These are phyloP conservation scores for Colius striatus DNA, from an alignment of 2,113 vertebrate genomes.

Conservation along the genomic window DNA sequence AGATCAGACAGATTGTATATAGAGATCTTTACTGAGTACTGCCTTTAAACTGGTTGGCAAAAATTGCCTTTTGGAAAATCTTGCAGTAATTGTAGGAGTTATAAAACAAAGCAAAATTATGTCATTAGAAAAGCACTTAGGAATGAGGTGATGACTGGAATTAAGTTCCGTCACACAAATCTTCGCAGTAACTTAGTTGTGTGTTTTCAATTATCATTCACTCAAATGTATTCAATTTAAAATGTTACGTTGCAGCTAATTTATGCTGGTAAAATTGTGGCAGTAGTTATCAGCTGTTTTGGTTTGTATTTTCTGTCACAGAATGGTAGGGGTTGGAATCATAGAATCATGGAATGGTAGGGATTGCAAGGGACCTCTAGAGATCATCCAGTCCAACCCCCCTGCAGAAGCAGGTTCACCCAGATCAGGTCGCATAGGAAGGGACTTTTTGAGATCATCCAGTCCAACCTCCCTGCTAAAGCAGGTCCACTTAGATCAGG, in stretches of 20 bases:
- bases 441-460: too few species aligned
- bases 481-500: too few species aligned
- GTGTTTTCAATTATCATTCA: background rate
- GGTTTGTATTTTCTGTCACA: background rate
- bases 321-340: too few species aligned
- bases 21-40: background rate
- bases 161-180: background rate
- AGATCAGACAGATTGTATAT: conserved; percentile 34
- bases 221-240: background rate
- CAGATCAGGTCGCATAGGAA: too few species aligned
- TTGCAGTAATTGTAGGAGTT: background rate
- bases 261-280: background rate
- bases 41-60: conserved; percentile 5
- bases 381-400: too few species aligned
- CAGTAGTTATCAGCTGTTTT: background rate
- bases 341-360: too few species aligned
- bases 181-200: background rate
- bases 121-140: background rate
- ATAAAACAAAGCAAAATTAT: background rate
- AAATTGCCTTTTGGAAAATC: background rate
- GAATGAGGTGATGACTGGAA: background rate
- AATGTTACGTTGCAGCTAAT: background rate
- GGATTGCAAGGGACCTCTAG: too few species aligned
- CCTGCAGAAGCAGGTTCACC: too few species aligned
- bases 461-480: too few species aligned